These are phyloP conservation scores for Archocentrus centrarchus DNA, from an alignment of 2,113 vertebrate species.

Conservation along the genomic window DNA sequence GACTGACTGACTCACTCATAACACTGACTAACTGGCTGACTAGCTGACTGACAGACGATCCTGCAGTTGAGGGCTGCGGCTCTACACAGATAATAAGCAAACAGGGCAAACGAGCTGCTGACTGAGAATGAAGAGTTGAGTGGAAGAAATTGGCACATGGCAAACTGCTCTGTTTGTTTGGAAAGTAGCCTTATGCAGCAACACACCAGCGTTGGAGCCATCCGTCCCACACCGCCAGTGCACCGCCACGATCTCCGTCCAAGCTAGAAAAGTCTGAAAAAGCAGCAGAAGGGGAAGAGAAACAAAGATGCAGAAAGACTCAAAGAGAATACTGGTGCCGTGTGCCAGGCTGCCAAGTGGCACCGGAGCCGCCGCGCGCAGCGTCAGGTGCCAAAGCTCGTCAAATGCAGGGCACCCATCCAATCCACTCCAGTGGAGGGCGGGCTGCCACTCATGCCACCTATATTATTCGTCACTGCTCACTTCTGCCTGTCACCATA, in stretches of 20 bases:
- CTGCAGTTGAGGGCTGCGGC: conserved; percentile 3
- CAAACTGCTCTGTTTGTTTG: conserved; percentile 18
- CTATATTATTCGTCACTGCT: conserved; percentile 16
- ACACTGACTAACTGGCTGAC: conserved; percentile 38
- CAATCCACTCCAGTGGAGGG: conserved; percentile 54
- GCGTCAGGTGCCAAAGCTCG: conserved; percentile 60
- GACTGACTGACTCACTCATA: conserved; percentile 48
- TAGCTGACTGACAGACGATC: conserved; percentile 35
- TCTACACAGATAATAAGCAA: conserved; percentile 18
- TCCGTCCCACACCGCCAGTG: not conserved
- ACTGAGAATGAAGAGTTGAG: conserved; percentile 10
- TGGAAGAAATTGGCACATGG: not conserved
- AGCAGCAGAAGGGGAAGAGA: conserved; percentile 35
- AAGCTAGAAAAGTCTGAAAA: conserved; percentile 40
- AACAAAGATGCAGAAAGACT: conserved; percentile 33
- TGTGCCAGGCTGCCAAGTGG: conserved; percentile 53
- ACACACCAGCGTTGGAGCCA: not conserved
- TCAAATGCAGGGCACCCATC: conserved; percentile 60
- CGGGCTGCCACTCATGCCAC: conserved; percentile 40
- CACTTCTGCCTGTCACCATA: not conserved
- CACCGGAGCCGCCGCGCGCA: conserved; percentile 20
- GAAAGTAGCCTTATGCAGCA: not conserved
- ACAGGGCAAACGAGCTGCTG: conserved; percentile 38
- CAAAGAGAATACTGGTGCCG: conserved; percentile 9
- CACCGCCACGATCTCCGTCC: not conserved